Base-by-base conservation (phyloP, 2,797 vertebrate species). In the Acrocephalus scirpaceus region DNA sequence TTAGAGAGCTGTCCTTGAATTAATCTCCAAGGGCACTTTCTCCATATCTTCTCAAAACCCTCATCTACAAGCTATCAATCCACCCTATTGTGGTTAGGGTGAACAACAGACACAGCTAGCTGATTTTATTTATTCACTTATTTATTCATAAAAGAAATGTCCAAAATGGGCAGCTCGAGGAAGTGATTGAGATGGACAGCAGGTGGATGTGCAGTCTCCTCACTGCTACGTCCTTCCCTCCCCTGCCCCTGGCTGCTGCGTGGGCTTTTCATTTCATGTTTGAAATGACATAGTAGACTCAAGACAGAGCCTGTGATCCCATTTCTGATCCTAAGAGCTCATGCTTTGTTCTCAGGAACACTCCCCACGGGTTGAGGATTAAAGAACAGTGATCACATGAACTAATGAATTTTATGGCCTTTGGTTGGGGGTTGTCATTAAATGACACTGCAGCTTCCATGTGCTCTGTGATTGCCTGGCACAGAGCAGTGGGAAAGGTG, bases 1-100 rank as follows among this genome's bases (percentile, higher is more conserved):
- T 75, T 53, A 34, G 86, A 96, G 92, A 56, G 58, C 67, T 66
- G 93, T 93, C 88, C 95, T 96, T 97, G 94, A 96, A 92, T 91
- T 92, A 91, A 90, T 95, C 88, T 84, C 54, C 56, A 95, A 95
- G 92, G 89, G 73, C 86, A 42, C 86, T 86, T 95, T 56, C 44
- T 76, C 90, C 64, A 58, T 92, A 89, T 78, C 80, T 88, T 92
- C 71, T 81, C 77, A 72, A 75, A 88, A 80, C 14, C 65, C 86
- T 69, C 5, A 0, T 82, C 88, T 79, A 44, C 27, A 36, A 90
- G 88, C 86, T 87, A 89, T 96, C 95, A 96, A 90, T 95, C 91
- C 94, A 85, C 42, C 54, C 53, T 61, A 0, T 50, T 85, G 80
- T 83, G 70, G 73, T 81, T 74, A 21, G 74, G 45, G 47, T 82